A percentile compares a stretch with the other conserved stretches of the same genome.
phyloP scores from a whole-genome alignment of 2,797 vertebrate species.

The Aulostomus chinensis region DNA sequence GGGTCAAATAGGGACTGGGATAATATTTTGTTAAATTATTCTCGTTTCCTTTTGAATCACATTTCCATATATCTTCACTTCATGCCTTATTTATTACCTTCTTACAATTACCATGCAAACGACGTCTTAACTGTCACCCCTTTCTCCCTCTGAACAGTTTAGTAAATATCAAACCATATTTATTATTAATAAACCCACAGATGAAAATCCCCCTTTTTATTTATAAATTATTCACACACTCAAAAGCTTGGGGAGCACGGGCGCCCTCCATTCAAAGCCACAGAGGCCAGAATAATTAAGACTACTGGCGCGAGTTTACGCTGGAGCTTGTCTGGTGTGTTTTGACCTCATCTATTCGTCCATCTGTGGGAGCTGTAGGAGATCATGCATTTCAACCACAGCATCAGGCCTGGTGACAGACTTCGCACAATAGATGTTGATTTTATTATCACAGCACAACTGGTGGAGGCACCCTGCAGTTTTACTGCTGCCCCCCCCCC shows the following conservation, averaged over 20 bases:
- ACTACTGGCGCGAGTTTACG: constrained; percentile 57
- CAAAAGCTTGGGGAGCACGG: constrained; percentile 68
- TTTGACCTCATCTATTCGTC: constrained; percentile 53
- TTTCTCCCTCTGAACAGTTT: constrained; percentile 79
- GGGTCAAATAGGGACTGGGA: constrained; percentile 78
- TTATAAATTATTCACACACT: constrained; percentile 75
- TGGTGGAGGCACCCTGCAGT: constrained; percentile 60
- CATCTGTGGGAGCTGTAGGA: constrained; percentile 71
- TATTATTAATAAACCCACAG: constrained; percentile 82
- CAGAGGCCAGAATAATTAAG: constrained; percentile 71
- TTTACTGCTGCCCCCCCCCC: constrained; percentile 47
- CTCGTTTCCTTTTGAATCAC: constrained; percentile 74
- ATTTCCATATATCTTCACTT: constrained; percentile 80
- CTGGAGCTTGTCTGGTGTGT: no score
- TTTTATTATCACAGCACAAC: constrained; percentile 76
- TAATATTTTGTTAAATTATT: constrained; percentile 86
- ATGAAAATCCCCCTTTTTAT: constrained; percentile 70
- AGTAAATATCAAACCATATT: constrained; percentile 85
- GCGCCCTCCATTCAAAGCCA: constrained; percentile 67
- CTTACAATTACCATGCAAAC: constrained; percentile 82
- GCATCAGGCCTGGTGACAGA: constrained; percentile 61
- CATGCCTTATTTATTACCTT: constrained; percentile 82
- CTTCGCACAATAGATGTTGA: constrained; percentile 68
- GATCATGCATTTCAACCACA: constrained; percentile 70
- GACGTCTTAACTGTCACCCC: constrained; percentile 77